Base-by-base conservation (phyloP, 2,797 vertebrate genomes). In the Percopsis omiscomaycus region DNA sequence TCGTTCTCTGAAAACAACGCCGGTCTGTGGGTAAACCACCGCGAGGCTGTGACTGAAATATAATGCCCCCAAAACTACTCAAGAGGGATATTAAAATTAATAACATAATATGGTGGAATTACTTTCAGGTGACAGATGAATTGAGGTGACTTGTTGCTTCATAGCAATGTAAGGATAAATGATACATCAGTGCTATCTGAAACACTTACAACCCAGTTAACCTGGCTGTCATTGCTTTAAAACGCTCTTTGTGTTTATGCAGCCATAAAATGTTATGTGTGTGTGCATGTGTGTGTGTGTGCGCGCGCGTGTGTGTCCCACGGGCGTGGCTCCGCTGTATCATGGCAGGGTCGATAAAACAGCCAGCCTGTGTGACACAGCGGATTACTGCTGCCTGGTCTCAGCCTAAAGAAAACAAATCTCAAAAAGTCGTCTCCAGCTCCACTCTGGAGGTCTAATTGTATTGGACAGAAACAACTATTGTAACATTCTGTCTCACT, bases 271-370 rank as follows among this genome's bases (percentile, higher is more conserved):
- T 16, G 54, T 28, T 53, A 11, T 48, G 6, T 44, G 51, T 49
- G 37, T 59, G 46, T 46, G n/a, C 32, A 30, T 68, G 65, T 59
- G 37, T 60, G 49, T 5, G 27, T 42, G 45, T 61, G 37, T 64
- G 13, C 53, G 52, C 14, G 32, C 57, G 68, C 12, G 10, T 44
- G 66, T 27, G 63, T 64, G 64, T 77, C 84, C 74, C 74, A 62
- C 46, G 72, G 71, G 68, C 52, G 75, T 65, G 80, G 62, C 44
- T 3, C 73, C 68, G 76, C 69, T 69, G 79, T 89, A 91, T 90
- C 87, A 89, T 87, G 76, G 75, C 63, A 47, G 29, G 84, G 88
- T 91, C 78, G 80, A 89, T 90, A 89, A 87, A 79, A 62, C 83
- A 85, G 78, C 77, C 74, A 80, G 75, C 71, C 71, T 55, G 54